These are phyloP conservation scores for Epirrhoe alternata DNA, from an alignment of 2,888 invertebrate species.

Conservation along the genomic window DNA sequence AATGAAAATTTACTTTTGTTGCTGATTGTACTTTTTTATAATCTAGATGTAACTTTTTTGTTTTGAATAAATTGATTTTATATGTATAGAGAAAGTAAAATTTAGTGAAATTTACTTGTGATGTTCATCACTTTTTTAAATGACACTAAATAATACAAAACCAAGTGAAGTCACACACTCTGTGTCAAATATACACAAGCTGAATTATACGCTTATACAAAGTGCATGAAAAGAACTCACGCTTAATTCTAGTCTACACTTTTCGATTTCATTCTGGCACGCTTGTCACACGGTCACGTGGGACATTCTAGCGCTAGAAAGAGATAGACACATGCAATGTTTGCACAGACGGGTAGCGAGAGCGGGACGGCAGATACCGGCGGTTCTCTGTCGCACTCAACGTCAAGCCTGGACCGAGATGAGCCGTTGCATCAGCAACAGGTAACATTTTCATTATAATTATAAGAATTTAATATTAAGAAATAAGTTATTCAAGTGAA, in stretches of 20 bases:
- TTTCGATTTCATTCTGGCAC: constrained; percentile 38
- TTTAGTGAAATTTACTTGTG: not conserved
- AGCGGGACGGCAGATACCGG: constrained; percentile 86
- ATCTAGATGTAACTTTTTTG: no score
- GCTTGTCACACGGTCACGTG: constrained; percentile 40
- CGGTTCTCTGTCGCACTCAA: constrained; percentile 91
- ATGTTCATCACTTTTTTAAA: not conserved
- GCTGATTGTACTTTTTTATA: no score
- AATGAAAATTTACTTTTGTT: no score
- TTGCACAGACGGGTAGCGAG: constrained; percentile 80
- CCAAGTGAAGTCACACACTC: not conserved
- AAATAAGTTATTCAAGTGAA: no score
- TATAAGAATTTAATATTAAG: no score
- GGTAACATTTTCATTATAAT: constrained; percentile 52
- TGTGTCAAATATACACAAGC: constrained; percentile 7
- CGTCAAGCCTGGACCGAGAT: constrained; percentile 94
- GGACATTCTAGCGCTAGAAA: constrained; percentile 59
- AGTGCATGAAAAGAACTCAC: constrained; percentile 30
- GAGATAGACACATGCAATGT: constrained; percentile 57
- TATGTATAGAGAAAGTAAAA: no score
- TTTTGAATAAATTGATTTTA: no score
- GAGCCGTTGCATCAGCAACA: constrained; percentile 86
- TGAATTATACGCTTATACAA: constrained; percentile 19
- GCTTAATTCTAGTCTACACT: constrained; percentile 32
- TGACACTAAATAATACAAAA: not conserved